Evolutionary conservation across 2,888 invertebrate genomes (phyloP), one percentile per base, ranked within the genome.

Genomic region (Cephus runcator): DNA sequence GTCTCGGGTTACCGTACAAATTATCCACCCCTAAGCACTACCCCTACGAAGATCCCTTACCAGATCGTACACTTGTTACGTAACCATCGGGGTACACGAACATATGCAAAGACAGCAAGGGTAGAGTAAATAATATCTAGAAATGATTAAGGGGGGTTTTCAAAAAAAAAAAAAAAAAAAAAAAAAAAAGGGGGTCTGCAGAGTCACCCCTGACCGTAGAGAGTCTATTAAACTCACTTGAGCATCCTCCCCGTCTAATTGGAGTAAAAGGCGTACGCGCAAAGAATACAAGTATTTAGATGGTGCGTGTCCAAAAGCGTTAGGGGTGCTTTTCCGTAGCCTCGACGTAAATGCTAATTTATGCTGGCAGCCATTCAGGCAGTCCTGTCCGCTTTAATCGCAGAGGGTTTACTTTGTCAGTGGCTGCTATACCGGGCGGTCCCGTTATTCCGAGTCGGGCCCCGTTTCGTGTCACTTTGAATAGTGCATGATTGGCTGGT

Each of bases 401-500:
- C 23, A 23, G 23, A 56, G 56, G 56, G 56, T 23, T 56, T 56
- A 56, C 56, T 56, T 56, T 56, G 56, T 23, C 56, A 23, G 56
- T 56, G 23, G 23, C 23, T 23, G 56, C 56, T 56, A 6, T 56
- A 56, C 56, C 56, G 56, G 56, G 6, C 23, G 9, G 56, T 56
- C 56, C 56, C 56, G 56, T 56, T 56, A 56, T 56, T 71, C 33
- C 71, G 71, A 31, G 71, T 71, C 71, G 71, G 31, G 31, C 71
- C 71, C 71, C 71, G 71, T 33, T 71, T 71, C 71, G 76, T 84
- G 86, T 88, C 88, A 85, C 85, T 86, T 85, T 88, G 86, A 88
- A 88, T 88, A 85, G 85, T 86, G 85, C 87, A 86, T 88, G 88
- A 88, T 88, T 88, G 88, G 87, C 82, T 84, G 84, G 83, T 85